Percentiles rank a stretch among this genome's conserved stretches.
phyloP scores from a whole-genome alignment of 2,797 vertebrate genomes.

The Etheostoma perlongum region DNA sequence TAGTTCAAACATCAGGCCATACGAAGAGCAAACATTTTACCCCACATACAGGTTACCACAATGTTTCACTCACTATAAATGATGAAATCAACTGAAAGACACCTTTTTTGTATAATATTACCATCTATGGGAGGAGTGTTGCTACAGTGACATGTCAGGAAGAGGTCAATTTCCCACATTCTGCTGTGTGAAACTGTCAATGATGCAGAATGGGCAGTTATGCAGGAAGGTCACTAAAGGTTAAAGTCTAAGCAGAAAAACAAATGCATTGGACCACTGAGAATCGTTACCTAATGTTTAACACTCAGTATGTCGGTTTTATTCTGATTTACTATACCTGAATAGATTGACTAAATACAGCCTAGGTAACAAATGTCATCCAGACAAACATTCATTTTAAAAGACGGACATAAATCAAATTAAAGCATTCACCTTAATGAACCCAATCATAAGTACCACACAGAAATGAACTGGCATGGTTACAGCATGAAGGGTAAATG shows the following conservation, averaged over 20 bases:
- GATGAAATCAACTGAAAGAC: conserved; percentile 35
- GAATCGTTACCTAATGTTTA: conserved; percentile 13
- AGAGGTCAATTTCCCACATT: conserved; percentile 43
- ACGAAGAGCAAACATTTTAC: conserved; percentile 35
- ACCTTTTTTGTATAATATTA: background rate
- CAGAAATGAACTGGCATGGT: conserved; percentile 56
- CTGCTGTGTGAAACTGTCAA: conserved; percentile 37
- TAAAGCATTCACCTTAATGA: conserved; percentile 46
- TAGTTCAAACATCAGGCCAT: conserved; percentile 12
- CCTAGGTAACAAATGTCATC: conserved; percentile 15
- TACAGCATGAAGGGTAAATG: conserved; percentile 79
- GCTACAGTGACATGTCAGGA: conserved; percentile 28
- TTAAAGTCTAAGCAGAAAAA: conserved; percentile 41
- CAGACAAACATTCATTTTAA: conserved; percentile 22
- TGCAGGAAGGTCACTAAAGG: conserved; percentile 56
- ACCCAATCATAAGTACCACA: conserved; percentile 62
- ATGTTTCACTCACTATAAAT: conserved; percentile 29
- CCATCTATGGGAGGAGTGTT: conserved; percentile 10
- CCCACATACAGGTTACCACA: conserved; percentile 7
- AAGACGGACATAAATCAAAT: conserved; percentile 41
- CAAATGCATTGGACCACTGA: conserved; percentile 9
- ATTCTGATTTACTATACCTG: conserved; percentile 19
- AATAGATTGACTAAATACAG: conserved; percentile 26
- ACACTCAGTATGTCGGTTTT: conserved; percentile 20
- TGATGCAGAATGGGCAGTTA: conserved; percentile 48